Conservation (phyloP, 1,140 invertebrate species). For the Sitophilus oryzae region DNA sequence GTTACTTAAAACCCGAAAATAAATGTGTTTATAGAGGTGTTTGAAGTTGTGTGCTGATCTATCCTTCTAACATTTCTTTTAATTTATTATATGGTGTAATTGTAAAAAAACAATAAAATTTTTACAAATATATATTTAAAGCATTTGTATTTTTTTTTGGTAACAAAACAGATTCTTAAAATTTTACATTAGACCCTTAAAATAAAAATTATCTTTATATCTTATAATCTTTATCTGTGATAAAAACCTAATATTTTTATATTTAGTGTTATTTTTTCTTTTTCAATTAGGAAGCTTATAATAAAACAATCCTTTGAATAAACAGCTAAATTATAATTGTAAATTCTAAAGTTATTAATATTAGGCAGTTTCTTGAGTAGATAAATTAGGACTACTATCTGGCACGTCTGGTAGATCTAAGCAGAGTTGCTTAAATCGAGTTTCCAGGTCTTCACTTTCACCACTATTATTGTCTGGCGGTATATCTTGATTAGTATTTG, state of each 20-base stretch:
- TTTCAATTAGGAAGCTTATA: constrained; percentile 4
- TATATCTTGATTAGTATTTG: constrained; percentile 10
- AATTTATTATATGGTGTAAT: constrained; percentile 14
- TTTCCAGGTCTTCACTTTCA: constrained; percentile 28
- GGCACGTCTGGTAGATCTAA: constrained; percentile 32
- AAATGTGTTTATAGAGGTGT: neutral
- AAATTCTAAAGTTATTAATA: neutral
- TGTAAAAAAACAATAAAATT: constrained; percentile 14
- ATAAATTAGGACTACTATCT: constrained; percentile 18
- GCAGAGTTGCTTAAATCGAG: constrained; percentile 25
- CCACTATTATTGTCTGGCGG: constrained; percentile 20
- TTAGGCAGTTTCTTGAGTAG: constrained; percentile 7
- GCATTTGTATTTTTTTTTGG: too few relatives aligned
- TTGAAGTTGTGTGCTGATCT: neutral
- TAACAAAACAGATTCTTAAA: too few relatives aligned
- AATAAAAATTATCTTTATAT: too few relatives aligned
- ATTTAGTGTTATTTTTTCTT: too few relatives aligned
- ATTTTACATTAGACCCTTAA: too few relatives aligned
- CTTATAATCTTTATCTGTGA: too few relatives aligned
- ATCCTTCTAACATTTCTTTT: neutral
- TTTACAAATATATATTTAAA: constrained; percentile 10
- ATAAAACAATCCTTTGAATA: neutral
- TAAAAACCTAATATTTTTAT: too few relatives aligned
- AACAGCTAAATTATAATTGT: neutral
- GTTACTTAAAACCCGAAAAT: neutral